A percentile compares a stretch with the other conserved stretches of the same genome.
Evolutionary conservation across 2,797 vertebrate genomes (phyloP).

Genomic region (Serranus cabrilla): DNA sequence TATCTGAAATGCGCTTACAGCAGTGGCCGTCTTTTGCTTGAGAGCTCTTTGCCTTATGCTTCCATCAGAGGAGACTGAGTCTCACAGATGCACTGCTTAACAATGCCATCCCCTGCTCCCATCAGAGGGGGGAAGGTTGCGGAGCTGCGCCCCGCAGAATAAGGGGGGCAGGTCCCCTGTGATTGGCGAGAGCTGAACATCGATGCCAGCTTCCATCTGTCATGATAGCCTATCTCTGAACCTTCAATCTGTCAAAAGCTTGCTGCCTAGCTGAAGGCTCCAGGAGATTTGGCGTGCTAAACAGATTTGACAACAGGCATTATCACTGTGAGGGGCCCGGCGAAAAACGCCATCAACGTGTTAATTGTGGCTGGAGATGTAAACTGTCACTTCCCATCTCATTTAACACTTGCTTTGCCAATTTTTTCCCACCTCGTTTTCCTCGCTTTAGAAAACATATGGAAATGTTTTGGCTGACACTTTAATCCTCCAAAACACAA

Average conservation of each 20-base stretch:
- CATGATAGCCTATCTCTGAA: conserved; percentile 99
- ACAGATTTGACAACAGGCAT: conserved; percentile 99
- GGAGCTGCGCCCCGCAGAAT: conserved; percentile 98
- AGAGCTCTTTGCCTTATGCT: conserved; percentile 98
- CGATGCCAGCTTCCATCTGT: conserved; percentile 99
- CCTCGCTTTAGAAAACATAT: conserved; percentile 87
- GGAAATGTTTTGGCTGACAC: conserved; percentile 84
- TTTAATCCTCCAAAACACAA: conserved; percentile 55
- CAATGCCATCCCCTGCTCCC: conserved; percentile 99
- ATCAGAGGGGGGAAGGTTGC: conserved; percentile 97
- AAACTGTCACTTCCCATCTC: conserved; percentile 99
- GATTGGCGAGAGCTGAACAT: conserved; percentile 99
- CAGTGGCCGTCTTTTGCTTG: conserved; percentile 99
- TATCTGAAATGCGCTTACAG: conserved; percentile 99
- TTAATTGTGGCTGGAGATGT: conserved; percentile 99
- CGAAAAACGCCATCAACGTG: conserved; percentile 97
- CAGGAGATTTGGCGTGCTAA: conserved; percentile 99
- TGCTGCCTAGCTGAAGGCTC: conserved; percentile 98
- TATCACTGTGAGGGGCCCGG: conserved; percentile 98
- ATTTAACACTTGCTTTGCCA: conserved; percentile 94
- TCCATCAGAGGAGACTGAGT: conserved; percentile 99
- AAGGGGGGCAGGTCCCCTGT: conserved; percentile 99
- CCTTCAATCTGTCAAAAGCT: conserved; percentile 99
- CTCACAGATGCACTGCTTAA: conserved; percentile 99
- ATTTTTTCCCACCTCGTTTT: conserved; percentile 89